phyloP scores from a whole-genome alignment of 2,888 invertebrate genomes.

The Melikaiella ostensackeni region DNA sequence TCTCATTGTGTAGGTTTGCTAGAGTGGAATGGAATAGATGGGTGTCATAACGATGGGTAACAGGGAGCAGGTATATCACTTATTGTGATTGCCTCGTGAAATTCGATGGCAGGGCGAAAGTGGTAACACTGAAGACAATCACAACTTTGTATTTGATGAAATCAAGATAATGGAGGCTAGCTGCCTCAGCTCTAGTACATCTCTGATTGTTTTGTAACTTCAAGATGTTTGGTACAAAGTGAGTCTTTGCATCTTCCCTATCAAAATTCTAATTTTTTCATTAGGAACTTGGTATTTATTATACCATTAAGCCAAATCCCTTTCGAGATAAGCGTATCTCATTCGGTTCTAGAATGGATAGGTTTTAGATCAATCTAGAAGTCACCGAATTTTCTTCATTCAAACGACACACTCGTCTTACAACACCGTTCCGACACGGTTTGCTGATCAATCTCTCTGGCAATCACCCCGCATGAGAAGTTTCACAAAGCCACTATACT shows the following conservation, averaged over 20 bases:
- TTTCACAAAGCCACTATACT: too few species aligned
- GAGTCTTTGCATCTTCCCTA: background rate
- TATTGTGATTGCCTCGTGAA: constrained; percentile 46
- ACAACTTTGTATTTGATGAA: constrained; percentile 34
- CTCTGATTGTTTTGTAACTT: constrained; percentile 23
- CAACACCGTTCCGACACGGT: too few species aligned
- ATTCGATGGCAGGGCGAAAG: constrained; percentile 15
- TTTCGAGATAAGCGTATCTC: too few species aligned
- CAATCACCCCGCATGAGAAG: too few species aligned
- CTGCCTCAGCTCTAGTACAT: constrained; percentile 16
- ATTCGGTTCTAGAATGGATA: too few species aligned
- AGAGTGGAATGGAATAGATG: constrained; percentile 9
- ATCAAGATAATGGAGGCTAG: constrained; percentile 28
- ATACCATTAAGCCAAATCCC: too few species aligned
- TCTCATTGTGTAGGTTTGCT: background rate
- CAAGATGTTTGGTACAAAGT: background rate
- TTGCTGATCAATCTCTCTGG: too few species aligned
- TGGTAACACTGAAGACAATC: constrained; percentile 17
- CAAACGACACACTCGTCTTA: too few species aligned
- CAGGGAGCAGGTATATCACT: constrained; percentile 36
- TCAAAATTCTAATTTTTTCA: too few species aligned
- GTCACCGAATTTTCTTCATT: too few species aligned
- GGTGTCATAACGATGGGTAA: constrained; percentile 11
- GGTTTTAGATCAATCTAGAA: too few species aligned
- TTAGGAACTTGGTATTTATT: too few species aligned